Conservation (phyloP, 2,113 vertebrate genomes). For the Columbina picui region DNA sequence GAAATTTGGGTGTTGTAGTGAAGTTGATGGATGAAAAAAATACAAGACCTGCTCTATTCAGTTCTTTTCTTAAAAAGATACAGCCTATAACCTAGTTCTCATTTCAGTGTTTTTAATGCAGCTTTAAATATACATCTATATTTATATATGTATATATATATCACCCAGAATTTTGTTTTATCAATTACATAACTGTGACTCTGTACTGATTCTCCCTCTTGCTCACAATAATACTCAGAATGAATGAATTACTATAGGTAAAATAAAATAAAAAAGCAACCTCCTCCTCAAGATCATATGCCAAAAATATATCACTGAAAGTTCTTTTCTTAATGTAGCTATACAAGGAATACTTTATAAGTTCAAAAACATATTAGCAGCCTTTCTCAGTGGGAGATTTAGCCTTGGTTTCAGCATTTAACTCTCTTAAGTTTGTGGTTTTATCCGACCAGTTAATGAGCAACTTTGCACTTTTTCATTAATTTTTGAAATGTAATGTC, state of each 20-base stretch:
- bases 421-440: background rate
- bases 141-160: no score
- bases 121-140: background rate
- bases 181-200: background rate
- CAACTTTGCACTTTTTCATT: background rate
- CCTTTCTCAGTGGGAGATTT: background rate
- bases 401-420: background rate
- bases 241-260: slow-evolving; percentile 28
- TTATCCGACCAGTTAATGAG: background rate
- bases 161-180: background rate
- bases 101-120: slow-evolving; percentile 9
- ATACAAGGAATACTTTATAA: background rate
- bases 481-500: background rate
- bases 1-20: background rate
- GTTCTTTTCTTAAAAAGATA: background rate
- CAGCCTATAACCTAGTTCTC: background rate
- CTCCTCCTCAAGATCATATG: slow-evolving; percentile 24
- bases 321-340: background rate
- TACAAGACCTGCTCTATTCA: background rate
- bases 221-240: background rate
- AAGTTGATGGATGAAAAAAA: background rate
- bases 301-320: background rate
- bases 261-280: slow-evolving; percentile 14
- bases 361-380: background rate
- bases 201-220: background rate